Evolutionary conservation across 2,113 vertebrate genomes (phyloP).

Genomic region (Brachypteracias leptosomus): DNA sequence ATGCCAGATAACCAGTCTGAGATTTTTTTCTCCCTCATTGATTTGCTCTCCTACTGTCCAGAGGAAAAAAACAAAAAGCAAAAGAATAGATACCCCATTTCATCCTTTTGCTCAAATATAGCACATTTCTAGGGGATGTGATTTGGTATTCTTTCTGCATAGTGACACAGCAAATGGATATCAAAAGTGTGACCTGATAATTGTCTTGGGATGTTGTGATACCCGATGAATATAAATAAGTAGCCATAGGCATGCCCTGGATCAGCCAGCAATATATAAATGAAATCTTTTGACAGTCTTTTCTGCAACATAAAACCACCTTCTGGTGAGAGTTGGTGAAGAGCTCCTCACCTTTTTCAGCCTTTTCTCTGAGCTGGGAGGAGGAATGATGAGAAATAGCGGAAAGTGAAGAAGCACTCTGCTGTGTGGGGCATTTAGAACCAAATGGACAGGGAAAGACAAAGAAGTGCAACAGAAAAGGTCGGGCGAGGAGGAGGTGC

Average conservation of each 20-base stretch:
- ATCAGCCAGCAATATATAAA: not conserved
- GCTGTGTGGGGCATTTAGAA: not conserved
- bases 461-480: not conserved
- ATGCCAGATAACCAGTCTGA: not conserved
- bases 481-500: not conserved
- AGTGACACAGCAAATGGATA: not conserved
- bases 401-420: not conserved
- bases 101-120: not conserved
- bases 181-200: not conserved
- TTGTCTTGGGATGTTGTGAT: not conserved
- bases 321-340: not conserved
- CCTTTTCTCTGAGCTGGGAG: not conserved
- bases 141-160: not conserved
- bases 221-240: not conserved
- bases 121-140: not conserved
- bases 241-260: not conserved
- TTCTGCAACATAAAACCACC: not conserved
- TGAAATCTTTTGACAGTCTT: not conserved
- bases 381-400: fast-evolving
- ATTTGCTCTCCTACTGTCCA: not conserved
- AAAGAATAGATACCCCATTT: not conserved
- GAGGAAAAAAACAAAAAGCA: too few species aligned
- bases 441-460: not conserved
- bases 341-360: not conserved
- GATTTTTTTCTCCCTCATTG: not conserved